phyloP scores from a whole-genome alignment of 1,140 invertebrate genomes.

The Solenopsis invicta region DNA sequence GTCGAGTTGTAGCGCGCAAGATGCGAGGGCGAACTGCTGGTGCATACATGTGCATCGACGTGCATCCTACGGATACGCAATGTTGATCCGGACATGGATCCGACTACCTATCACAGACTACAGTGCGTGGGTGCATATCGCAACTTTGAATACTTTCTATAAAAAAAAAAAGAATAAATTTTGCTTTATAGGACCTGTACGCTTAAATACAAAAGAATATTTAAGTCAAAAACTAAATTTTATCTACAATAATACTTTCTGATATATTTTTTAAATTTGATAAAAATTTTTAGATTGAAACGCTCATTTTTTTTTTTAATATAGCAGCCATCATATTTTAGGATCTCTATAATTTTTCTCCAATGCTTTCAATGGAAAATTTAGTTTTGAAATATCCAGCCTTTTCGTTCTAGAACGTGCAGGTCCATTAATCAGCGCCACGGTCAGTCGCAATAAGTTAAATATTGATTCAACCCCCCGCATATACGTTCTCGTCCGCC shows the following conservation, averaged over 20 bases:
- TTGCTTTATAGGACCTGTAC: not conserved
- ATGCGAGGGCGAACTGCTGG: slow-evolving; percentile 48
- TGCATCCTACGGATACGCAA: slow-evolving; percentile 72
- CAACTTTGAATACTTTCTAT: slow-evolving; percentile 42
- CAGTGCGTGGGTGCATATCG: slow-evolving; percentile 49
- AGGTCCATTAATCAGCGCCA: slow-evolving; percentile 73
- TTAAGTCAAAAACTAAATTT: not conserved
- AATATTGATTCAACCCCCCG: slow-evolving; percentile 80
- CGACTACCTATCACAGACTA: slow-evolving; percentile 68
- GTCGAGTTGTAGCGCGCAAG: slow-evolving; percentile 18
- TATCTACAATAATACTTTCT: not conserved
- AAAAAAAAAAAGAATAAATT: slow-evolving; percentile 15
- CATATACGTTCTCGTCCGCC: slow-evolving; percentile 52
- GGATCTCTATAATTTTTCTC: slow-evolving; percentile 9
- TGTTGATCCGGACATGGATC: slow-evolving; percentile 75
- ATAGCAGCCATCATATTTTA: not conserved
- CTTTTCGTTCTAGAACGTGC: slow-evolving; percentile 28
- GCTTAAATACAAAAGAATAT: not conserved
- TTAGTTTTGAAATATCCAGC: slow-evolving; percentile 34
- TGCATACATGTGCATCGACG: slow-evolving; percentile 74
- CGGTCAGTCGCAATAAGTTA: slow-evolving; percentile 80
- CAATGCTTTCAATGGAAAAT: slow-evolving; percentile 10
- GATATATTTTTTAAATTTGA: not conserved
- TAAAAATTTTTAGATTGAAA: not conserved
- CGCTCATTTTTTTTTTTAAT: not conserved